These are phyloP conservation scores for Lacerta agilis DNA, from an alignment of 2,797 vertebrate genomes.

Conservation along the genomic window DNA sequence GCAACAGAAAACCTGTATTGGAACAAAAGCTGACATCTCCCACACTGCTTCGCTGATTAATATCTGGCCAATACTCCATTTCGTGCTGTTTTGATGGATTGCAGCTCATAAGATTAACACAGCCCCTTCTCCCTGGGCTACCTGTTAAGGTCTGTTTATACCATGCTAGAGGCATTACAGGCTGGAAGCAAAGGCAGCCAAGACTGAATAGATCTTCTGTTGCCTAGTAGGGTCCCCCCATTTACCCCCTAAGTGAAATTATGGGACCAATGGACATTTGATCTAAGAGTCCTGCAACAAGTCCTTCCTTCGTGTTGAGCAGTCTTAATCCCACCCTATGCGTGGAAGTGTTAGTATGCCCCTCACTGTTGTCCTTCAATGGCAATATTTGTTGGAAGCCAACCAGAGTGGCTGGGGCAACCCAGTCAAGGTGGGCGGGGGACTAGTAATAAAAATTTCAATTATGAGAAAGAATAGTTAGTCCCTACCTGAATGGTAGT, in stretches of 20 bases:
- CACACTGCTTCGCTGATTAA: conserved; percentile 49
- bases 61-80: conserved; percentile 52
- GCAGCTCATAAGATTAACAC: conserved; percentile 64
- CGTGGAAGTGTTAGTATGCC: too few species aligned
- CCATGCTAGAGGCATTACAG: conserved; percentile 22
- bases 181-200: neutral
- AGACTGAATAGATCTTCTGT: neutral
- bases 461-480: too few species aligned
- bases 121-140: conserved; percentile 48
- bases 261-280: neutral
- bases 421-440: too few species aligned
- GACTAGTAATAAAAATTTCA: too few species aligned
- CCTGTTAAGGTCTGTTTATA: conserved; percentile 62
- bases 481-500: too few species aligned
- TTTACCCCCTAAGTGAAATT: neutral
- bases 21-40: conserved; percentile 60
- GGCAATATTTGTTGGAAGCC: too few species aligned
- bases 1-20: conserved; percentile 63
- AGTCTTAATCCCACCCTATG: too few species aligned
- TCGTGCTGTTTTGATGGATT: conserved; percentile 56
- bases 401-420: too few species aligned
- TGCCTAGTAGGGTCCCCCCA: too few species aligned
- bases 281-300: too few species aligned
- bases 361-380: too few species aligned
- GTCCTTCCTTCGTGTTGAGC: too few species aligned